A percentile compares a stretch with the other conserved stretches of the same genome.
Evolutionary conservation across 2,113 vertebrate genomes (phyloP).

Genomic region (Suricata suricatta): DNA sequence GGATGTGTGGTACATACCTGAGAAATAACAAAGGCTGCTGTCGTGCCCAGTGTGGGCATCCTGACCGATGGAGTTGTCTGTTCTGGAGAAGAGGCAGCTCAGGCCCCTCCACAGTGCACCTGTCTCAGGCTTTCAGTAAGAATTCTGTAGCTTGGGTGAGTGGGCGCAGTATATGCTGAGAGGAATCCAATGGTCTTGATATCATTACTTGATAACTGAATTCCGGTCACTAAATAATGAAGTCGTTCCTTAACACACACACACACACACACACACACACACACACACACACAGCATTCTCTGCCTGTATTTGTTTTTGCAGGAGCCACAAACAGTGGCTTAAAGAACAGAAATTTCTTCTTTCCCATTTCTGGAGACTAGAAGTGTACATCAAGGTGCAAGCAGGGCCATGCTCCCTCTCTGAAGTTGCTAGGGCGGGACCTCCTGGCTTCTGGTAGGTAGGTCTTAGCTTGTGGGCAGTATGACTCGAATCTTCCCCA

Average conservation of each 20-base stretch:
- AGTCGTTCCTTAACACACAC: background rate
- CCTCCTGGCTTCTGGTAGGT: background rate
- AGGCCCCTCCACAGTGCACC: accelerated
- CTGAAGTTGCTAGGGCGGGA: background rate
- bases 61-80: background rate
- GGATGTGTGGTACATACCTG: background rate
- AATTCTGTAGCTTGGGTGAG: background rate
- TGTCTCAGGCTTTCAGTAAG: background rate
- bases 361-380: background rate
- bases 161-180: background rate
- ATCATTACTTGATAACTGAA: background rate
- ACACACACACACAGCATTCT: background rate
- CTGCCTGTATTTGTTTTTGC: background rate
- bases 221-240: background rate
- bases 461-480: background rate
- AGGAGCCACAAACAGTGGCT: background rate
- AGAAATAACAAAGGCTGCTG: background rate
- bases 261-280: background rate
- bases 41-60: background rate
- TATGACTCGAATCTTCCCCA: background rate
- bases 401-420: background rate
- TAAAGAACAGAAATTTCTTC: background rate
- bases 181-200: background rate
- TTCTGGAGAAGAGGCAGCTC: background rate
- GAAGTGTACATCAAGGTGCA: background rate